Percentiles rank a stretch among this genome's conserved stretches.
phyloP scores from a whole-genome alignment of 2,113 vertebrate species.

The Thermophis baileyi region DNA sequence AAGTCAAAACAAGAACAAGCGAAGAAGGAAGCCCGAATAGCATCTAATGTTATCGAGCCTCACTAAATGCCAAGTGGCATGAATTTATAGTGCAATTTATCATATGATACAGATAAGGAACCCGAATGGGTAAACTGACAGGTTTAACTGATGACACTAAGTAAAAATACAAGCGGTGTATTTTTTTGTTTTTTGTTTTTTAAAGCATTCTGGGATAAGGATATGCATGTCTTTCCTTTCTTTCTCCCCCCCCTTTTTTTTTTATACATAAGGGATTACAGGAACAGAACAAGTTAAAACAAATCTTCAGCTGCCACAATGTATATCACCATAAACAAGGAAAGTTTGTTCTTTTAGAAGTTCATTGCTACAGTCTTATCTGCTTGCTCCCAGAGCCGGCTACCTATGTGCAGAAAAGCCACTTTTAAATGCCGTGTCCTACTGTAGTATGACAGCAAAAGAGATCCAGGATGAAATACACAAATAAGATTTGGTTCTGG shows the following conservation, averaged over 20 bases:
- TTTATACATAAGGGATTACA: slow-evolving; percentile 30
- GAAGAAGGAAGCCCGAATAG: slow-evolving; percentile 50
- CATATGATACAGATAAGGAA: slow-evolving; percentile 61
- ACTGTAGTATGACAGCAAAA: background rate
- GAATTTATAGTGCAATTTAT: slow-evolving; percentile 60
- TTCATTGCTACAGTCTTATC: slow-evolving; percentile 19
- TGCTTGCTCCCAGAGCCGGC: background rate
- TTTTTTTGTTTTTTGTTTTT: slow-evolving; percentile 20
- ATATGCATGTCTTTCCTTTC: background rate
- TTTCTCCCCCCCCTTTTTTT: background rate
- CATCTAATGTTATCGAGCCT: slow-evolving; percentile 53
- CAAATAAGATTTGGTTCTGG: background rate
- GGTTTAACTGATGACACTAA: slow-evolving; percentile 64
- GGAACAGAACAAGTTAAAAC: slow-evolving; percentile 21
- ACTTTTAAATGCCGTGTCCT: background rate
- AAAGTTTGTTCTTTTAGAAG: background rate
- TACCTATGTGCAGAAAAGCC: background rate
- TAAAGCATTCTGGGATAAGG: slow-evolving; percentile 28
- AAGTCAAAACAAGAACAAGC: background rate
- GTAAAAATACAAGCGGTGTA: slow-evolving; percentile 60
- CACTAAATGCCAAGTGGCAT: slow-evolving; percentile 58
- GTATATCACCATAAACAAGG: background rate
- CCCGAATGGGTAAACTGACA: slow-evolving; percentile 52
- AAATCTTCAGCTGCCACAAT: background rate
- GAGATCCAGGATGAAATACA: background rate